These are phyloP conservation scores for Eudemis profundana DNA, from an alignment of 2,888 invertebrate species.

Conservation along the genomic window DNA sequence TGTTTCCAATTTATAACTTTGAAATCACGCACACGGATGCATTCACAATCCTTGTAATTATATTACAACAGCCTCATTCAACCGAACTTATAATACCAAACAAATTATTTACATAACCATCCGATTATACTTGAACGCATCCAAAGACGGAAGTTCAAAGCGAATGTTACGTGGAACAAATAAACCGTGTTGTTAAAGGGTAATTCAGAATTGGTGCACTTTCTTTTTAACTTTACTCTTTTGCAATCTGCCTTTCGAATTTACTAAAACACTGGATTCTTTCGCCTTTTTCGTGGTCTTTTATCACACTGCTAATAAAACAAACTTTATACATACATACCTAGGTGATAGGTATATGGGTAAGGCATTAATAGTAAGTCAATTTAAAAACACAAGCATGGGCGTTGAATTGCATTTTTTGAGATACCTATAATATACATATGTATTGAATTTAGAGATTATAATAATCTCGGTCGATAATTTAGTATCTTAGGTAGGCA, in stretches of 20 bases:
- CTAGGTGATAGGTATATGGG: too few relatives aligned
- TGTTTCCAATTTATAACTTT: background rate
- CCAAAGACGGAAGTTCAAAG: slow-evolving; percentile 30
- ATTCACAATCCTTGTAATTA: slow-evolving; percentile 11
- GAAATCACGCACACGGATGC: slow-evolving; percentile 16
- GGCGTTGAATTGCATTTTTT: too few relatives aligned
- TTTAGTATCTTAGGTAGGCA: too few relatives aligned
- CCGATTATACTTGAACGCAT: slow-evolving; percentile 32
- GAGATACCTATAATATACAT: too few relatives aligned
- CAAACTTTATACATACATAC: too few relatives aligned
- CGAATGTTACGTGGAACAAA: slow-evolving; percentile 17
- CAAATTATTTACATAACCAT: slow-evolving; percentile 21
- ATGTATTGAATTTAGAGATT: too few relatives aligned
- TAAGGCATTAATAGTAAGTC: too few relatives aligned
- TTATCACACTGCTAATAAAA: too few relatives aligned
- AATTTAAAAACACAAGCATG: too few relatives aligned
- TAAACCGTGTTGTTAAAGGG: slow-evolving; percentile 24
- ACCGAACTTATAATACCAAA: slow-evolving; percentile 18
- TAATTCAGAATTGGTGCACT: slow-evolving; percentile 41
- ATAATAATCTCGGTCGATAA: too few relatives aligned
- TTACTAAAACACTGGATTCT: background rate
- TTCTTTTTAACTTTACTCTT: slow-evolving; percentile 30
- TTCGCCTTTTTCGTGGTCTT: slow-evolving; percentile 2
- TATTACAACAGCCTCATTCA: slow-evolving; percentile 15
- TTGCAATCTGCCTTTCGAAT: slow-evolving; percentile 38